A percentile compares a stretch with the other conserved stretches of the same genome.
Evolutionary conservation across 2,113 vertebrate species (phyloP).

Genomic region (Epinephelus moara): DNA sequence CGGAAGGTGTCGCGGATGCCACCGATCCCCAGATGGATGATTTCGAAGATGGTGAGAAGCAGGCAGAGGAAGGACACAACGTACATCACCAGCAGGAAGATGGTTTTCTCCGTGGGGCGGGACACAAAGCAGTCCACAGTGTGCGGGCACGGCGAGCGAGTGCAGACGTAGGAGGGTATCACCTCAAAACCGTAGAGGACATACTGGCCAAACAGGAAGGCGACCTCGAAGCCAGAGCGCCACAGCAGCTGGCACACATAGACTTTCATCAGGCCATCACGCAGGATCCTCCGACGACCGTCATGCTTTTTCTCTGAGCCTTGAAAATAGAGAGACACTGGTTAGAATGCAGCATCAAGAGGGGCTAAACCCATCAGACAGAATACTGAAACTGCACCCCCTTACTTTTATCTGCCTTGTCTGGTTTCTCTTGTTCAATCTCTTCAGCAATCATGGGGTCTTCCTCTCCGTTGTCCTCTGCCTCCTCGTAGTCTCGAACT

Average conservation of each 20-base stretch:
- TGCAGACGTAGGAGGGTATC: constrained; percentile 87
- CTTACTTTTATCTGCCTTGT: constrained; percentile 58
- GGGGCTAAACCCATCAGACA: rapidly evolving
- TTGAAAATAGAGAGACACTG: neutral
- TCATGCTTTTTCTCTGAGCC: constrained; percentile 83
- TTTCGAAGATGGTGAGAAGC: constrained; percentile 88
- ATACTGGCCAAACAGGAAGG: constrained; percentile 91
- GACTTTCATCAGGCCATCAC: constrained; percentile 91
- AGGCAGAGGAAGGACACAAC: constrained; percentile 90
- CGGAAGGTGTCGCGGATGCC: constrained; percentile 87
- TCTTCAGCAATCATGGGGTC: constrained; percentile 92
- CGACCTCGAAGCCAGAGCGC: constrained; percentile 85
- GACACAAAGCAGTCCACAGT: constrained; percentile 92
- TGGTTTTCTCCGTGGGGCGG: constrained; percentile 92
- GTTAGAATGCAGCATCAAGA: neutral
- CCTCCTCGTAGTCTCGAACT: constrained; percentile 88
- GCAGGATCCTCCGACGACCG: constrained; percentile 87
- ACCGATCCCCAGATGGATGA: constrained; percentile 88
- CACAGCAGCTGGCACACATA: constrained; percentile 89
- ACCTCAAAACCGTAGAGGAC: constrained; percentile 89
- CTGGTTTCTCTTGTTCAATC: constrained; percentile 84
- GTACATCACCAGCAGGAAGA: constrained; percentile 93
- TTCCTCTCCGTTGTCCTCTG: constrained; percentile 88
- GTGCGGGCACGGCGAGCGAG: constrained; percentile 89
- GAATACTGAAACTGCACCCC: neutral